Evolutionary conservation across 1,140 invertebrate genomes (phyloP).

Genomic region (Lepidurus packardi): DNA sequence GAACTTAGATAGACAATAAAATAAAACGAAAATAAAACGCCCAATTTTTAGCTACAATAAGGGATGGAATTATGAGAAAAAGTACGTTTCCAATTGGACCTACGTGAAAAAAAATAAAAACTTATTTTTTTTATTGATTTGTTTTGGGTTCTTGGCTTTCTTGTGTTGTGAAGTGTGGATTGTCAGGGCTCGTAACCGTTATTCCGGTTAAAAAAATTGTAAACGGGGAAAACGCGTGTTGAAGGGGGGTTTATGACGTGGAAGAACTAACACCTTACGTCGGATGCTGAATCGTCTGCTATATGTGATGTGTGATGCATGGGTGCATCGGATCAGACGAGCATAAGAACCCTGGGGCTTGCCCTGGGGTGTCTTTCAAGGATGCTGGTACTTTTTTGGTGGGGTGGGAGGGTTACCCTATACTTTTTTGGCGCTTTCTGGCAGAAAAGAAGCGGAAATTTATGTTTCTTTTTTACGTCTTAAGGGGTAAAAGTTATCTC

Average conservation of each 20-base stretch:
- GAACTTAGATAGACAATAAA: no score
- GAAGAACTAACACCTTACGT: background rate
- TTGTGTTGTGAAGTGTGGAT: no score
- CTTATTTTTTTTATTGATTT: no score
- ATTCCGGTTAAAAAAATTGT: background rate
- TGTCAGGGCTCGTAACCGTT: background rate
- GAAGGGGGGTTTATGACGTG: background rate
- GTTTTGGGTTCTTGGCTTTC: no score
- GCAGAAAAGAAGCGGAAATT: no score
- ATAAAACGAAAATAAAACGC: no score
- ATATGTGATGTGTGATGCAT: constrained; percentile 4
- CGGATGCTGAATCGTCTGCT: constrained; percentile 8
- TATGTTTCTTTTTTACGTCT: background rate
- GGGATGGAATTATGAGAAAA: no score
- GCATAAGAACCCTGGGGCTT: background rate
- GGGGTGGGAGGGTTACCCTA: no score
- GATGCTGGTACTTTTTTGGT: background rate
- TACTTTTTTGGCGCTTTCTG: no score
- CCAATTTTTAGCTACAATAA: no score
- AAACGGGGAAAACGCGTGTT: background rate
- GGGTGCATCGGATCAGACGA: constrained; percentile 9
- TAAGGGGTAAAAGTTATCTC: background rate
- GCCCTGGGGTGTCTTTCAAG: background rate
- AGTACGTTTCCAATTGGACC: no score
- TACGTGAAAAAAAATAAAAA: no score